Evolutionary conservation across 2,113 vertebrate genomes (phyloP), one percentile per base, ranked within the genome.

Genomic region (Sander lucioperca): DNA sequence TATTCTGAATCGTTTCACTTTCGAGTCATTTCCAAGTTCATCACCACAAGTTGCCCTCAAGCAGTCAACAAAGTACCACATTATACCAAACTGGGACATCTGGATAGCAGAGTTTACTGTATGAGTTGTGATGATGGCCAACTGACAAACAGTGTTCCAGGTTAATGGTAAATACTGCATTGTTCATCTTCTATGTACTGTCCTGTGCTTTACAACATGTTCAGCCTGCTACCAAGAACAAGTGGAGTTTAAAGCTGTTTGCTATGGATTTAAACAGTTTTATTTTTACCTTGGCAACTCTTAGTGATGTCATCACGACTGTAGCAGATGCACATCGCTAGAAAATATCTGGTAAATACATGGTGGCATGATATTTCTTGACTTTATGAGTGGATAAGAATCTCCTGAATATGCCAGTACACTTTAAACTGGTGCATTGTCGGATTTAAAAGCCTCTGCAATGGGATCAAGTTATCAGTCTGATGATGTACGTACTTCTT

Each of bases 81-180:
- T 39, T 9, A 25, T 48, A 30, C 21, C n/a, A 9, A 70, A 33
- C 9, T 9, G 16, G 7, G 48, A 54, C 57, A 76, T 58, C 51
- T 53, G 6, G 43, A 74, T 74, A 39, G 16, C 15, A n/a, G 9
- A 13, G 51, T 80, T 48, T 57, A 58, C 10, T n/a, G 14, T 25
- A 30, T 27, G 45, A 30, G 30, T 53, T 80, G 58, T 23, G 16
- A 14, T 65, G 77, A 36, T 30, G 25, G 68, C 54, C 68, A 71
- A 67, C 23, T n/a, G 56, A 18, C 39, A 6, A 23, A 12, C 36
- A 43, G 6, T 9, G 54, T 30, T 13, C 10, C n/a, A 58, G 69
- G 5, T 72, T 73, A 47, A 73, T 73, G 56, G 4, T 79, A 43
- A 27, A 62, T 27, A 27, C 66, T 50, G 54, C 25, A n/a, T 6